Evolutionary conservation across 2,113 vertebrate species (phyloP).

Genomic region (Upupa epops): DNA sequence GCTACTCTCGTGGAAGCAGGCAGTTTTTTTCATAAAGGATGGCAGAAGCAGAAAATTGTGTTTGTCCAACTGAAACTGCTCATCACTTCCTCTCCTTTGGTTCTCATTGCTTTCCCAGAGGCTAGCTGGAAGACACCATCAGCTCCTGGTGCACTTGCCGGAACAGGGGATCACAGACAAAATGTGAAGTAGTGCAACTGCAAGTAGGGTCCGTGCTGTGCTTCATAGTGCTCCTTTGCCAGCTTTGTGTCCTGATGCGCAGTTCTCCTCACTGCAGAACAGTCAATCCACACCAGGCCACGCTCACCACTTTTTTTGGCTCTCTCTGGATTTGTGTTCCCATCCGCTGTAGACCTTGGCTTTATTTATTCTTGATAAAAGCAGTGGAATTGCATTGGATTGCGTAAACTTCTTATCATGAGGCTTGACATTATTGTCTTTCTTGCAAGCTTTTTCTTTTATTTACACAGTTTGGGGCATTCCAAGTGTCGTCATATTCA

Average conservation of each 20-base stretch:
- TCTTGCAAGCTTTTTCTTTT: not conserved
- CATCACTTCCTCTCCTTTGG: not conserved
- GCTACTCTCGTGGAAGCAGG: not conserved
- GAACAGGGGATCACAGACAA: not conserved
- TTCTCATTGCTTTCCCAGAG: not conserved
- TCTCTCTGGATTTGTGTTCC: not conserved
- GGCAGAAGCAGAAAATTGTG: not conserved
- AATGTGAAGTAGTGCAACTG: not conserved
- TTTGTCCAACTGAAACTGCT: not conserved
- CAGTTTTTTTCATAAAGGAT: not conserved
- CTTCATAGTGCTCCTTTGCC: not conserved
- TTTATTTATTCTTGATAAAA: constrained; percentile 67
- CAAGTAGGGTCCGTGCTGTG: not conserved
- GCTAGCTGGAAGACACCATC: not conserved
- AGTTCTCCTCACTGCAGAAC: not conserved
- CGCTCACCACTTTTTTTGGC: not conserved
- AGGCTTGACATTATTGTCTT: not conserved
- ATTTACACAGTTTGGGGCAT: not conserved
- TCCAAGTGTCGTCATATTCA: not conserved
- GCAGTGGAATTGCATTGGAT: not conserved
- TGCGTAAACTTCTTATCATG: not conserved
- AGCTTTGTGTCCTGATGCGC: not conserved
- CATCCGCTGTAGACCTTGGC: constrained; percentile 45
- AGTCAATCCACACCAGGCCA: not conserved
- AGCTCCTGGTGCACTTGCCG: not conserved